A percentile compares a stretch with the other conserved stretches of the same genome.
phyloP scores from a whole-genome alignment of 2,888 invertebrate species.

The Calameuta idolon region DNA sequence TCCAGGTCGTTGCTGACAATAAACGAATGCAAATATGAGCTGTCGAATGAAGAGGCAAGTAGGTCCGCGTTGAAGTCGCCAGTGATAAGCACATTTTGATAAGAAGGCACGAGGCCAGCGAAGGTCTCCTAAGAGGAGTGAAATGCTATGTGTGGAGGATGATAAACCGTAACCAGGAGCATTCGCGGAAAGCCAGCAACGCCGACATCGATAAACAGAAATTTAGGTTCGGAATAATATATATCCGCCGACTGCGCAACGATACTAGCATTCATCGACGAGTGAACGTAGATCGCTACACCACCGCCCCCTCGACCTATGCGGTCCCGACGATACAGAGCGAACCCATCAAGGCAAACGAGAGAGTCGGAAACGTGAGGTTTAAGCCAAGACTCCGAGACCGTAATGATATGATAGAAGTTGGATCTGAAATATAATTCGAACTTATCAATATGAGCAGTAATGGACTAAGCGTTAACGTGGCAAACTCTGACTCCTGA shows the following conservation, averaged over 20 bases:
- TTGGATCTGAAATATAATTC: background rate
- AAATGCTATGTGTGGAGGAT: background rate
- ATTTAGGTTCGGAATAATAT: background rate
- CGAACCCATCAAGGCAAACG: background rate
- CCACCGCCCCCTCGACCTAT: fast-evolving
- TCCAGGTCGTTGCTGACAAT: background rate
- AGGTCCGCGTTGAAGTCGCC: background rate
- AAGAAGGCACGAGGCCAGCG: fast-evolving
- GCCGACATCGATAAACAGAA: background rate
- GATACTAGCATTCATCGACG: background rate
- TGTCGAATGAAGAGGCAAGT: background rate
- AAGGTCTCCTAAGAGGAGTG: background rate
- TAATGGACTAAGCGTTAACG: background rate
- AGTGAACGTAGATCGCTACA: background rate
- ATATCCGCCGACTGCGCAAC: background rate
- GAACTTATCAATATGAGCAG: background rate
- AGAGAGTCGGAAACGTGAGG: background rate
- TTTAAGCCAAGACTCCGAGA: background rate
- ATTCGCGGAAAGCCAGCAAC: background rate
- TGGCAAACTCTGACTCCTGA: background rate
- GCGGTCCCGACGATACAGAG: background rate
- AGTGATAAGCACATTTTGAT: background rate
- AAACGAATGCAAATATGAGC: background rate
- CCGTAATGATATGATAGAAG: background rate
- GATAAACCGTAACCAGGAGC: background rate